phyloP scores from a whole-genome alignment of 2,888 invertebrate genomes.

The Tigriopus californicus region DNA sequence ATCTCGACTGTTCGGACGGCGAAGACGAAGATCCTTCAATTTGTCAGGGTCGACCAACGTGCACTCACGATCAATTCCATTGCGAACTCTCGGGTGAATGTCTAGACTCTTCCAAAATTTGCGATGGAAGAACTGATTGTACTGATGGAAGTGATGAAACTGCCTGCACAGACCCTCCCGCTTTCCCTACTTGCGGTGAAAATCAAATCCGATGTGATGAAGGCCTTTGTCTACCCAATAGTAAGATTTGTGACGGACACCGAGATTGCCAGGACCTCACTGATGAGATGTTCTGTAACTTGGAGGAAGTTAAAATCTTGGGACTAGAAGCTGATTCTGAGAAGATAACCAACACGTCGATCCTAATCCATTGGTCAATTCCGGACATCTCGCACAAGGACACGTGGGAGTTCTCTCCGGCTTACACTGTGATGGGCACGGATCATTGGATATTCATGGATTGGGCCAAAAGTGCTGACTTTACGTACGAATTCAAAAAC shows the following conservation, averaged over 20 bases:
- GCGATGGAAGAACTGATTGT: slow-evolving; percentile 37
- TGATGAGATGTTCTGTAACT: slow-evolving; percentile 26
- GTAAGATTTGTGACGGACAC: slow-evolving; percentile 27
- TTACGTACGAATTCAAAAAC: slow-evolving; percentile 44
- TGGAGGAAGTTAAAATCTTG: slow-evolving; percentile 39
- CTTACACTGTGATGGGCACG: slow-evolving; percentile 24
- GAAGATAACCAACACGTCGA: slow-evolving; percentile 40
- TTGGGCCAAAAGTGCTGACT: slow-evolving; percentile 39
- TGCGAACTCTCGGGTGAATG: slow-evolving; percentile 45
- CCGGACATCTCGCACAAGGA: slow-evolving; percentile 25
- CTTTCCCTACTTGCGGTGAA: slow-evolving; percentile 30
- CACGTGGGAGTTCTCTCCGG: slow-evolving; percentile 45
- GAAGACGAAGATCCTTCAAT: slow-evolving; percentile 40
- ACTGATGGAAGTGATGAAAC: slow-evolving; percentile 37
- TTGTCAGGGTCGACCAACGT: slow-evolving; percentile 25
- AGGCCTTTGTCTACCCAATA: slow-evolving; percentile 44
- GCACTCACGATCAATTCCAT: slow-evolving; percentile 32
- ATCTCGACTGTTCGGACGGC: slow-evolving; percentile 36
- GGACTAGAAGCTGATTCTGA: slow-evolving; percentile 45
- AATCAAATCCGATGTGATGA: slow-evolving; percentile 49
- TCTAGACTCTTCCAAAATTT: slow-evolving; percentile 33
- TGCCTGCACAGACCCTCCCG: slow-evolving; percentile 25
- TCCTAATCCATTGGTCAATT: slow-evolving; percentile 45
- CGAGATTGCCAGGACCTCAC: slow-evolving; percentile 25
- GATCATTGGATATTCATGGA: slow-evolving; percentile 26